Conservation (phyloP, 2,888 invertebrate species). For the Drosophila yooni region DNA sequence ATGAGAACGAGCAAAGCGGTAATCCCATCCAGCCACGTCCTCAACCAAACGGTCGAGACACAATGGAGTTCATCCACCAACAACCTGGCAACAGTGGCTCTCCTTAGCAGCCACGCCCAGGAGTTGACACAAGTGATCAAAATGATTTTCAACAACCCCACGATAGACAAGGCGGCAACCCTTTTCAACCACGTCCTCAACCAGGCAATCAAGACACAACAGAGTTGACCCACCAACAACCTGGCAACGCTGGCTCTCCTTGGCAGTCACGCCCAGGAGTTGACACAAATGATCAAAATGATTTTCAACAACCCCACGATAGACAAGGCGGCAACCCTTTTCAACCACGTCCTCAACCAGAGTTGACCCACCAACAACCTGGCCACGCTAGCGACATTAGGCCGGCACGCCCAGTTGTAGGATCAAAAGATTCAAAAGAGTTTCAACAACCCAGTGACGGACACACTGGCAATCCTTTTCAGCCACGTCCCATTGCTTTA, state of each 20-base stretch:
- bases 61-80: conserved; percentile 3
- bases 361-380: conserved; percentile 10
- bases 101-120: conserved; percentile 47
- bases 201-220: background rate
- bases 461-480: conserved; percentile 3
- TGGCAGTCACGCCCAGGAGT: conserved; percentile 39
- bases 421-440: conserved; percentile 4
- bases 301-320: background rate
- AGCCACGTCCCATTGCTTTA: conserved; percentile 1
- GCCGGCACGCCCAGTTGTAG: conserved; percentile 36
- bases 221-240: conserved; percentile 7
- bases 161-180: background rate
- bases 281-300: background rate
- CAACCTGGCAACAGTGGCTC: background rate
- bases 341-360: conserved; percentile 7
- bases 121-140: background rate
- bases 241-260: background rate
- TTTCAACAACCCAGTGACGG: background rate
- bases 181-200: conserved; percentile 6
- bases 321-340: background rate
- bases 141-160: conserved; percentile 2
- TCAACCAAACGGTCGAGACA: background rate
- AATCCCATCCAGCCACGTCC: conserved; percentile 25
- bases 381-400: background rate
- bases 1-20: background rate